Percentiles rank a stretch among this genome's conserved stretches.
Evolutionary conservation across 2,113 vertebrate species (phyloP).

Genomic region (Brachyhypopomus occidentalis): DNA sequence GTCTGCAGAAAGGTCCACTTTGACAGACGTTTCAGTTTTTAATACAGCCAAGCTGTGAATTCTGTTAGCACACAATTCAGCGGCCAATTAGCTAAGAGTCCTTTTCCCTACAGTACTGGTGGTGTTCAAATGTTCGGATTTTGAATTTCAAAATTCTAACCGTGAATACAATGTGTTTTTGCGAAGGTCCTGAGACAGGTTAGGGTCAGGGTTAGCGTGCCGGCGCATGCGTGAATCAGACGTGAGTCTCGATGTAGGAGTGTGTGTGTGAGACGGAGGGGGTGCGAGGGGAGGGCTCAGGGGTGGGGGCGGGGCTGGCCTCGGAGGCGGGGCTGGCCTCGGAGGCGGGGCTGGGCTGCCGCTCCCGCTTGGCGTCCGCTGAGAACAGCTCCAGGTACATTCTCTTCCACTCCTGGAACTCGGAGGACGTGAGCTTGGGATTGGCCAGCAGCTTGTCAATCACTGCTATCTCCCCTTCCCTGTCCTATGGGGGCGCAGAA

Average conservation of each 20-base stretch:
- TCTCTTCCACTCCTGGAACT: slow-evolving; percentile 97
- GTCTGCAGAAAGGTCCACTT: background rate
- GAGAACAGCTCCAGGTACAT: slow-evolving; percentile 93
- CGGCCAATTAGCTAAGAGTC: background rate
- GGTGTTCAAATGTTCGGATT: background rate
- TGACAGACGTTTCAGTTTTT: background rate
- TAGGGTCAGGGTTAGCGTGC: background rate
- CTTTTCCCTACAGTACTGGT: background rate
- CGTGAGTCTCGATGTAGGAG: slow-evolving; percentile 97
- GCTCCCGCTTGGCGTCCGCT: slow-evolving; percentile 73
- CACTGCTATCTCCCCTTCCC: slow-evolving; percentile 96
- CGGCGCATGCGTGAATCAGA: slow-evolving; percentile 73
- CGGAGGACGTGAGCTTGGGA: slow-evolving; percentile 91
- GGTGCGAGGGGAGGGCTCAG: slow-evolving; percentile 78
- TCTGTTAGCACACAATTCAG: background rate
- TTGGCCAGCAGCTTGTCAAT: slow-evolving; percentile 95
- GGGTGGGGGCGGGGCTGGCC: slow-evolving; percentile 68
- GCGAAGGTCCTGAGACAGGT: slow-evolving; percentile 14
- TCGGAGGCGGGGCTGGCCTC: slow-evolving; percentile 73
- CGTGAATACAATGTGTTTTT: background rate
- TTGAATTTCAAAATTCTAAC: too few relatives aligned
- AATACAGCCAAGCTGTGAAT: background rate
- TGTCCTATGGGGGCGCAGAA: slow-evolving; percentile 86
- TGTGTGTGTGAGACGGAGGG: slow-evolving; percentile 91
- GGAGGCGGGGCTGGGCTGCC: slow-evolving; percentile 77